Conservation (phyloP, 1,140 invertebrate species). For the Diabrotica undecimpunctata region DNA sequence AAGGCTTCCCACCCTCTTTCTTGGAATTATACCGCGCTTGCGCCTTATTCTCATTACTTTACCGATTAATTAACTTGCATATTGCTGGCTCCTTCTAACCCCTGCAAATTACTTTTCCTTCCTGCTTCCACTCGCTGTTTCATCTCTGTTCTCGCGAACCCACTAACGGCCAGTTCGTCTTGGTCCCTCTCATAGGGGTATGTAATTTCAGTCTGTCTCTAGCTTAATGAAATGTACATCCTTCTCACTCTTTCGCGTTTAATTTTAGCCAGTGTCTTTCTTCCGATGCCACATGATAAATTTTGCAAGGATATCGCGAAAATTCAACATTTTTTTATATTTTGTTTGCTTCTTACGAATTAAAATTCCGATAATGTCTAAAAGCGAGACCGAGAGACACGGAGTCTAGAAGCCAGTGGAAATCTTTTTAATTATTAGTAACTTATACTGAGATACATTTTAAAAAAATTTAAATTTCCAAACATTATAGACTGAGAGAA, state of each 20-base stretch:
- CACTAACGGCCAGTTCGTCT: slow-evolving; percentile 31
- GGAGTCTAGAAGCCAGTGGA: no score
- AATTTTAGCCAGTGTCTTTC: slow-evolving; percentile 32
- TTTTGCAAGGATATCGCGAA: slow-evolving; percentile 35
- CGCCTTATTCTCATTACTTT: slow-evolving; percentile 48
- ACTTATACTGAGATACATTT: no score
- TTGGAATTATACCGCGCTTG: slow-evolving; percentile 38
- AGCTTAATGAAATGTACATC: slow-evolving; percentile 47
- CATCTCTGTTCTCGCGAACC: slow-evolving; percentile 23
- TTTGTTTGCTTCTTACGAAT: slow-evolving; percentile 22
- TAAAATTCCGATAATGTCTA: slow-evolving; percentile 26
- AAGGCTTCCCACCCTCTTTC: slow-evolving; percentile 30
- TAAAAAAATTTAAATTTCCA: no score
- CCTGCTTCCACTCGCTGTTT: slow-evolving; percentile 32
- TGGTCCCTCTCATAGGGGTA: slow-evolving; percentile 43
- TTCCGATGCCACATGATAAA: slow-evolving; percentile 42
- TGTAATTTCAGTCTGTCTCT: slow-evolving; percentile 49
- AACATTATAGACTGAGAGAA: no score
- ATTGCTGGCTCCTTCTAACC: slow-evolving; percentile 46
- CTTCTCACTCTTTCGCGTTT: slow-evolving; percentile 35
- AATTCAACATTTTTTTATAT: slow-evolving; percentile 27
- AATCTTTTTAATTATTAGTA: no score
- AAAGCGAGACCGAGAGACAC: no score
- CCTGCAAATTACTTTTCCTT: slow-evolving; percentile 42
- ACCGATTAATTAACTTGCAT: slow-evolving; percentile 51